These are phyloP conservation scores for Aselliscus stoliczkanus DNA, from an alignment of 2,797 vertebrate species.

Conservation along the genomic window DNA sequence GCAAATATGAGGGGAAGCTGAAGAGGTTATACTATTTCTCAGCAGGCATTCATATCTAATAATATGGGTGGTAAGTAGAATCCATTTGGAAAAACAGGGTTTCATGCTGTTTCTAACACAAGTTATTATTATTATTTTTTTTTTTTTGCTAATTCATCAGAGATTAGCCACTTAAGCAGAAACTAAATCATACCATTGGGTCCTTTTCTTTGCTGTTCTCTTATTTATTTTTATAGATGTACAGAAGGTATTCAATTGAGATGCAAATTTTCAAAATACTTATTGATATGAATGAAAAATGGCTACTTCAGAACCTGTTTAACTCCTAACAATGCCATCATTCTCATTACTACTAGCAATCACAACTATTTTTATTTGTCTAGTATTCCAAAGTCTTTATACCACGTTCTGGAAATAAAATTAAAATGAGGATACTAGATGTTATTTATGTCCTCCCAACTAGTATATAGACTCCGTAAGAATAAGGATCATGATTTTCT, in stretches of 20 bases:
- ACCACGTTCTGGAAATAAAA: background rate
- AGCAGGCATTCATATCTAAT: background rate
- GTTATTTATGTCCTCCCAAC: background rate
- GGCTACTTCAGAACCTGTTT: background rate
- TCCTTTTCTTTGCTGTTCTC: background rate
- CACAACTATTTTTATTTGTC: background rate
- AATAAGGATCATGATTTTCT: background rate
- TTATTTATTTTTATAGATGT: background rate
- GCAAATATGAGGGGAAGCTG: background rate
- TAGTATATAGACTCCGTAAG: background rate
- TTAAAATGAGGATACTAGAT: background rate
- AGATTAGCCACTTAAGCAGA: background rate
- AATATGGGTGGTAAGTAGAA: background rate
- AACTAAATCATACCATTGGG: background rate
- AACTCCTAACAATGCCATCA: background rate
- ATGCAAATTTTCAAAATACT: background rate
- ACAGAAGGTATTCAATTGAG: background rate
- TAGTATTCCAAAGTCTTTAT: background rate
- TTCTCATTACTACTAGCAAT: background rate
- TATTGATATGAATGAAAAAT: background rate
- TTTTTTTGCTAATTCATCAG: background rate
- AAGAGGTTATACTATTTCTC: background rate
- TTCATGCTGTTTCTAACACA: background rate
- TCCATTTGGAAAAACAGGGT: slow-evolving; percentile 19
- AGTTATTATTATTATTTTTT: background rate